A percentile compares a stretch with the other conserved stretches of the same genome.
These are phyloP conservation scores for Sarcoramphus papa DNA, from an alignment of 2,797 vertebrate genomes.

Conservation along the genomic window DNA sequence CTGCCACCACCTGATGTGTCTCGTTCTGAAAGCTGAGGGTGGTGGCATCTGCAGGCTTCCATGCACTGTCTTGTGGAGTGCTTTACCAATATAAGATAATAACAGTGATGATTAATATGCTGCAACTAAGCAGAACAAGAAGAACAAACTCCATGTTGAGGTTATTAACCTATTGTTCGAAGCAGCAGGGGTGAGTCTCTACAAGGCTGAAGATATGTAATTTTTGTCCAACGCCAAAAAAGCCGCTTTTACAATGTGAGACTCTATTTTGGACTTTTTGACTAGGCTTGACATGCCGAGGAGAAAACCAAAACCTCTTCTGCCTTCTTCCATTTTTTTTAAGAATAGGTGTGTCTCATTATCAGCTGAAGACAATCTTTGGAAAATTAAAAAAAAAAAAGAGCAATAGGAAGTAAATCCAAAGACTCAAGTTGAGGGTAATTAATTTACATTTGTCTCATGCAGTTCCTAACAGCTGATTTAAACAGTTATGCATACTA, in stretches of 20 bases:
- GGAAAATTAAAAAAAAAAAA: background rate
- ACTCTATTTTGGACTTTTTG: background rate
- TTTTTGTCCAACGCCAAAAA: background rate
- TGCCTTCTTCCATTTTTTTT: background rate
- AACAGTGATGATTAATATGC: background rate
- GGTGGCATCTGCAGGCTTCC: background rate
- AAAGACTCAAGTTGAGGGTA: background rate
- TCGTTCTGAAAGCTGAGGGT: background rate
- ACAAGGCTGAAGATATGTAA: background rate
- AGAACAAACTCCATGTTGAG: background rate
- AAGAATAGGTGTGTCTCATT: background rate
- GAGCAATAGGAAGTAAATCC: background rate
- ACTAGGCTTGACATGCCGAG: background rate
- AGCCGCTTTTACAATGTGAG: background rate
- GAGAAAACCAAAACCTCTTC: background rate
- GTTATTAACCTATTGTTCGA: background rate
- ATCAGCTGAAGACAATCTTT: background rate
- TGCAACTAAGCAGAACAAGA: background rate
- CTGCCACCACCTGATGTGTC: background rate
- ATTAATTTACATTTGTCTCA: constrained; percentile 32
- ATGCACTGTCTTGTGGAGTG: background rate
- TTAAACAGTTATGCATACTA: background rate
- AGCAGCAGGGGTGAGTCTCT: background rate
- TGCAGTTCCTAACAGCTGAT: constrained; percentile 1
- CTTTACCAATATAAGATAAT: background rate